phyloP scores from a whole-genome alignment of 2,797 vertebrate genomes.

The Hyperoplus immaculatus region DNA sequence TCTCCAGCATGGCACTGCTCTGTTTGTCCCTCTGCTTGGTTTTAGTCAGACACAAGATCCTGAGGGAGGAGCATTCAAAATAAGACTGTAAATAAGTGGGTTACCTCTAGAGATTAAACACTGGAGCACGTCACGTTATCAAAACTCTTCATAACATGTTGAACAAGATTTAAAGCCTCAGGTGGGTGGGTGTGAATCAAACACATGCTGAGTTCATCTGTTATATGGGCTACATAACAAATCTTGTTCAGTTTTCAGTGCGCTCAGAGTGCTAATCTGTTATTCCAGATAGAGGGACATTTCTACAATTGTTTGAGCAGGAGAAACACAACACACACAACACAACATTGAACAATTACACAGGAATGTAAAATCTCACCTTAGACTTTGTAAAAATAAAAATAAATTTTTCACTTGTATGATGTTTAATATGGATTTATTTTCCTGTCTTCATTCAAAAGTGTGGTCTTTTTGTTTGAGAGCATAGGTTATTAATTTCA shows the following conservation, averaged over 20 bases:
- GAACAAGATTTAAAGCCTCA: conserved; percentile 31
- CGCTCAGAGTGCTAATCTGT: conserved; percentile 13
- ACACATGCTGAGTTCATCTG: conserved; percentile 22
- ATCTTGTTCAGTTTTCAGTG: background rate
- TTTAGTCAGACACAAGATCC: conserved; percentile 87
- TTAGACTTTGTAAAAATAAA: background rate
- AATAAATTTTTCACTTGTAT: background rate
- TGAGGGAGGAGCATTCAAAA: conserved; percentile 39
- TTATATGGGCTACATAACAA: conserved; percentile 8
- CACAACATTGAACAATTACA: background rate
- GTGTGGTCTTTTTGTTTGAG: too few species aligned
- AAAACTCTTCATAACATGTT: conserved; percentile 22
- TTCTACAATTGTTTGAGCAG: background rate
- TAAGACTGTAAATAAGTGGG: conserved; percentile 7
- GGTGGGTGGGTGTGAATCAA: conserved; percentile 21
- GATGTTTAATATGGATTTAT: too few species aligned
- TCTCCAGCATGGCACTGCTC: conserved; percentile 84
- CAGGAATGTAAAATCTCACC: background rate
- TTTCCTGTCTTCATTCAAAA: too few species aligned
- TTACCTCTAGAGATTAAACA: conserved; percentile 28
- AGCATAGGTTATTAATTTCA: too few species aligned
- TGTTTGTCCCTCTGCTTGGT: conserved; percentile 90
- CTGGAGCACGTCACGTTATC: conserved; percentile 29
- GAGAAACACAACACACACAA: background rate
- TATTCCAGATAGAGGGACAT: background rate